Conservation (phyloP, 2,113 vertebrate genomes). For the Ceyx cyanopectus region DNA sequence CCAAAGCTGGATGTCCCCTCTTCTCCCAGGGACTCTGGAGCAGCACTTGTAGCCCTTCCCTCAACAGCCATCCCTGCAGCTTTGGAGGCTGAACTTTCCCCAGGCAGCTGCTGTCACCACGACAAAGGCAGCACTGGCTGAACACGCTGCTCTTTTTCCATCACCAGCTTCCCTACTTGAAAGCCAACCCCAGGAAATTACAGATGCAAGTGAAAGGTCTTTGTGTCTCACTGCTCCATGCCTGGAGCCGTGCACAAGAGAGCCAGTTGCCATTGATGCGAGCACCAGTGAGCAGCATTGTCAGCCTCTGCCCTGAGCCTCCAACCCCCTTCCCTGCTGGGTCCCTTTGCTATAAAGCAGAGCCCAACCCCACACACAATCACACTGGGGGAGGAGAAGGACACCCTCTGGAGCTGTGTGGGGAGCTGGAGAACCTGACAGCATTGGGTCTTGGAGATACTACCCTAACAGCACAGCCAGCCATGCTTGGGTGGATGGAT, state of each 20-base stretch:
- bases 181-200: conserved; percentile 3
- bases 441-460: neutral
- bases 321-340: conserved; percentile 7
- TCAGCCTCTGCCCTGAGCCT: conserved; percentile 1
- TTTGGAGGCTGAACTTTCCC: neutral
- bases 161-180: neutral
- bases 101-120: neutral
- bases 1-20: accelerated
- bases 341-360: neutral
- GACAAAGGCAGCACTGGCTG: neutral
- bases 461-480: neutral
- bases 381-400: neutral
- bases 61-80: neutral
- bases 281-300: neutral
- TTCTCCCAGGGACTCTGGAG: neutral
- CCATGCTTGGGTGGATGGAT: neutral
- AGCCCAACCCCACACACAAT: neutral
- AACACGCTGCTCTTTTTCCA: neutral
- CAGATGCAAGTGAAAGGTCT: neutral
- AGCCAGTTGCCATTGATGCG: neutral
- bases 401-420: neutral
- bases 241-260: neutral
- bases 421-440: neutral
- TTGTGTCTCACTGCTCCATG: neutral
- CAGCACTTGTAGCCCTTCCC: neutral